Percentiles rank a stretch among this genome's conserved stretches.
Evolutionary conservation across 2,797 vertebrate species (phyloP).

Genomic region (Poecilia wingei): DNA sequence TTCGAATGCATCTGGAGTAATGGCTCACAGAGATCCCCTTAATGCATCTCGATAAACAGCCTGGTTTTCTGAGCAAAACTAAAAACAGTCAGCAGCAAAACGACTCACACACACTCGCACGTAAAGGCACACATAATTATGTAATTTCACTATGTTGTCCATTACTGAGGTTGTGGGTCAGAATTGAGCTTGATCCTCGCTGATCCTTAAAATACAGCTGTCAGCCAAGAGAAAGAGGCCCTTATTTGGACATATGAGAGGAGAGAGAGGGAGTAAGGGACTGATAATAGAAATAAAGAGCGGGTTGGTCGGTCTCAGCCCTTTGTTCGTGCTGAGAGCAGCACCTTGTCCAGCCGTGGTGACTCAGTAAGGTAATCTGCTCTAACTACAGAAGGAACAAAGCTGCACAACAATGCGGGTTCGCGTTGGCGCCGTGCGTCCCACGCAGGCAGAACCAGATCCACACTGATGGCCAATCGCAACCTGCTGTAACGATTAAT

Average conservation of each 20-base stretch:
- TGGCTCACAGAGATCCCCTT: background rate
- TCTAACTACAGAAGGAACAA: constrained; percentile 27
- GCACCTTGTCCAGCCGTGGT: constrained; percentile 42
- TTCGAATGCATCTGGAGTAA: background rate
- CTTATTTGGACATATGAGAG: constrained; percentile 37
- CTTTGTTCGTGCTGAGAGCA: constrained; percentile 51
- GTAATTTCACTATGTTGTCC: constrained; percentile 65
- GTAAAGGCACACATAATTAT: constrained; percentile 42
- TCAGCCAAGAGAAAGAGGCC: constrained; percentile 28
- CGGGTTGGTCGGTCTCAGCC: constrained; percentile 22
- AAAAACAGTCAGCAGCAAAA: constrained; percentile 12
- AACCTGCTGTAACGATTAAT: background rate
- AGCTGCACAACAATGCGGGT: constrained; percentile 14
- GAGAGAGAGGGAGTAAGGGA: background rate
- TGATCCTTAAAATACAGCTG: constrained; percentile 55
- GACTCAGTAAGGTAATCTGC: constrained; percentile 54
- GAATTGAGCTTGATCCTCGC: constrained; percentile 42
- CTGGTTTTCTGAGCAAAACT: constrained; percentile 41
- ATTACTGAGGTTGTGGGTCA: constrained; percentile 48
- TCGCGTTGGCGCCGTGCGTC: background rate
- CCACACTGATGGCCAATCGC: background rate
- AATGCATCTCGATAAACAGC: constrained; percentile 11
- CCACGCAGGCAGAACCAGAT: background rate
- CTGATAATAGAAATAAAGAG: background rate
- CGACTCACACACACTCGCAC: constrained; percentile 26